A percentile compares a stretch with the other conserved stretches of the same genome.
Conservation (phyloP, 2,797 vertebrate genomes). For the Brachyalestes nurse region DNA sequence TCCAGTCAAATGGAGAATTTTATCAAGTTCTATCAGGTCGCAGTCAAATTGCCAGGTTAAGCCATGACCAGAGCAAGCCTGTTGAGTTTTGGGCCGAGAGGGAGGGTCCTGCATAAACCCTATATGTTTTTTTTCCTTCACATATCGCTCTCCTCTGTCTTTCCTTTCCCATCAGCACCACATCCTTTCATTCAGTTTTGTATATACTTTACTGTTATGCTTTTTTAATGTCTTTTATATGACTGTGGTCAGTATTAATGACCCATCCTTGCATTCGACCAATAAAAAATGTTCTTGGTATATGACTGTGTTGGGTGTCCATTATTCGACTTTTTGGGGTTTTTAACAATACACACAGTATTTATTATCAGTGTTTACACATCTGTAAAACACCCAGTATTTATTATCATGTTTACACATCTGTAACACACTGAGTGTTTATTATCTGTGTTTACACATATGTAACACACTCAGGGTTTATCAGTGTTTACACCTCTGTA, state of each 20-base stretch:
- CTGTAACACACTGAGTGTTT: too few species aligned
- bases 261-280: slow-evolving; percentile 64
- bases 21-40: background rate
- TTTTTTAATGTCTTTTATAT: slow-evolving; percentile 75
- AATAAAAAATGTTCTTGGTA: slow-evolving; percentile 77
- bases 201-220: slow-evolving; percentile 74
- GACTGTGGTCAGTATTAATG: slow-evolving; percentile 66
- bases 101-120: slow-evolving; percentile 6
- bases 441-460: too few species aligned
- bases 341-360: too few species aligned
- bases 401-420: too few species aligned
- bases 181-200: slow-evolving; percentile 63
- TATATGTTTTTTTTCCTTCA: slow-evolving; percentile 1
- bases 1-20: background rate
- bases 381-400: too few species aligned
- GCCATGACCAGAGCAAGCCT: background rate
- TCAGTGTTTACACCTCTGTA: too few species aligned
- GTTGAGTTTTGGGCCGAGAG: background rate
- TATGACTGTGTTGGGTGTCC: background rate
- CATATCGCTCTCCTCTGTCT: background rate
- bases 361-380: too few species aligned
- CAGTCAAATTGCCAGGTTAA: background rate
- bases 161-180: background rate
- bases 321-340: too few species aligned
- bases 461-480: too few species aligned